Evolutionary conservation across 1,140 invertebrate genomes (phyloP), one percentile per base, ranked within the genome.

Genomic region (Achatina immaculata): DNA sequence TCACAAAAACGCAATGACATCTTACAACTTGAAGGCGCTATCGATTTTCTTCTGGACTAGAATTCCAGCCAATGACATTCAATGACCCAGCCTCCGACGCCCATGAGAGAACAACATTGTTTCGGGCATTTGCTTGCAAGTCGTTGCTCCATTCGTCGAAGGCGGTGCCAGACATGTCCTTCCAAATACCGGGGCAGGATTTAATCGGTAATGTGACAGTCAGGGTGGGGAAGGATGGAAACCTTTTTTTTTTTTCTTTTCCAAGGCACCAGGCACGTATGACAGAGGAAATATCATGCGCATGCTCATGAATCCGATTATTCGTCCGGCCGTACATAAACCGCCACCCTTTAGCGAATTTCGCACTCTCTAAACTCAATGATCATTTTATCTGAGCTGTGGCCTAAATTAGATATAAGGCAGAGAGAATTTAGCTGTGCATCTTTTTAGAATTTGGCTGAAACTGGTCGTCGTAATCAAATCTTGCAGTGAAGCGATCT

Each of bases 321-420:
- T 45, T 31, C 65, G n/a, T 24, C 38, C 45, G 66, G 19, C 43
- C 75, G 74, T 82, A 82, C 81, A 82, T 82, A 82, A 82, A 75
- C 75, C 28, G 66, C 16, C 19, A 16, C 68, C 34, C 43, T 55
- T 78, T 78, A 82, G 81, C 48, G 55, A 82, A 78, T 82, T 82
- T 82, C 81, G 77, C 81, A 82, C 81, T 77, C 78, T 82, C 81
- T 78, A 82, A 82, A 82, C 81, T 82, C 65, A 75, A 82, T 82
- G 81, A 82, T 77, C 74, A 51, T 82, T 82, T 78, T 82, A 82
- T 71, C 43, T 43, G 73, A 58, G 38, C 45, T n/a, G 74, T 40
- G 66, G 66, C 42, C 65, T 78, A 82, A 82, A 82, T 82, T 82
- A 82, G 81, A 82, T 82, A 82, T 75, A 75, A 77, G 81, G 74